Evolutionary conservation across 2,888 invertebrate genomes (phyloP).

Genomic region (Eristalis arbustorum): DNA sequence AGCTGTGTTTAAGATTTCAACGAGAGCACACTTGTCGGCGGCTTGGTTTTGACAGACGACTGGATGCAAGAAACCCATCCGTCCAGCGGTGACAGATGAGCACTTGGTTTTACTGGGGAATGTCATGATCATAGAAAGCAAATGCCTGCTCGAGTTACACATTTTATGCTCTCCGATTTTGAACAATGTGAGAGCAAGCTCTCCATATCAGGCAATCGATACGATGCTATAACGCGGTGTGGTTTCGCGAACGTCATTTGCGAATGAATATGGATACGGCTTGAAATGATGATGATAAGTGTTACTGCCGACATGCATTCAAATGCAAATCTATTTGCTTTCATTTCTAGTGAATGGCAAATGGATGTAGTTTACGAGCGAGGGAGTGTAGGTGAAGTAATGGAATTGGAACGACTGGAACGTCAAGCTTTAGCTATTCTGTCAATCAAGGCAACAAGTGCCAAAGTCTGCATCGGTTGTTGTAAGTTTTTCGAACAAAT

Average conservation of each 20-base stretch:
- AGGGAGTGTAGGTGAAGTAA: not conserved
- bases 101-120: slow-evolving; percentile 20
- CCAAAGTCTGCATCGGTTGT: not conserved
- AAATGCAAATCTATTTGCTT: not conserved
- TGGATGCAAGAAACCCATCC: no score
- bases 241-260: slow-evolving; percentile 37
- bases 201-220: slow-evolving; percentile 54
- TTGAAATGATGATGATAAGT: not conserved
- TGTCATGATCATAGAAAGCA: slow-evolving; percentile 63
- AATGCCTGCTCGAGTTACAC: slow-evolving; percentile 45
- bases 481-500: not conserved
- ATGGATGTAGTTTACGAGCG: not conserved
- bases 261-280: slow-evolving; percentile 10
- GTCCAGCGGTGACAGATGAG: slow-evolving; percentile 13
- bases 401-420: not conserved
- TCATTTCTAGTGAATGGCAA: not conserved
- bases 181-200: slow-evolving; percentile 48
- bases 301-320: not conserved
- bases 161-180: slow-evolving; percentile 61
- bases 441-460: not conserved
- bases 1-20: slow-evolving; percentile 26
- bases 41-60: not conserved
- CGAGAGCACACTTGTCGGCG: slow-evolving; percentile 36
- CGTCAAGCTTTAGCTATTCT: not conserved
- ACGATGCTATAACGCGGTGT: slow-evolving; percentile 35